Evolutionary conservation across 1,140 invertebrate genomes (phyloP).

Genomic region (Zaprionus davidi): DNA sequence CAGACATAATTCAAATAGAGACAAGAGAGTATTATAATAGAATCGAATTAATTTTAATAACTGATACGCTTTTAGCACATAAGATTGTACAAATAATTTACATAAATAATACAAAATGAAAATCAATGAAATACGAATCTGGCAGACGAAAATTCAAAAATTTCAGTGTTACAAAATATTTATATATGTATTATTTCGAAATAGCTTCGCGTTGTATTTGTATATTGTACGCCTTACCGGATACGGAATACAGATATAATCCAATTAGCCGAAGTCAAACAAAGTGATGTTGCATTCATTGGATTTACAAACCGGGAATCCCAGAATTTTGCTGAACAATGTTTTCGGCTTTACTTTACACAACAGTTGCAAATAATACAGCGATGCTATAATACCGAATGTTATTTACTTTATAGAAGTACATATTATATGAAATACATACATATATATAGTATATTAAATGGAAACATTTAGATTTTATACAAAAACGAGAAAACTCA

Average conservation of each 20-base stretch:
- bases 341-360: conserved; percentile 47
- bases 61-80: conserved; percentile 81
- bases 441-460: conserved; percentile 52
- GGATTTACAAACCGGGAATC: conserved; percentile 27
- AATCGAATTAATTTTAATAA: conserved; percentile 78
- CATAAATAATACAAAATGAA: conserved; percentile 40
- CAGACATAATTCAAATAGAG: conserved; percentile 63
- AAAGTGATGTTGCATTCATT: conserved; percentile 39
- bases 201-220: conserved; percentile 19
- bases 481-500: conserved; percentile 57
- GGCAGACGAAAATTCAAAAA: conserved; percentile 18
- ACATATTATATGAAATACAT: conserved; percentile 57
- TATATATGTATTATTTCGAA: conserved; percentile 16
- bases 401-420: conserved; percentile 81
- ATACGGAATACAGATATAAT: conserved; percentile 15
- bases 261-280: conserved; percentile 32
- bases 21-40: conserved; percentile 70
- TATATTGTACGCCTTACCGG: conserved; percentile 38
- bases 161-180: conserved; percentile 15
- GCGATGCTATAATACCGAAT: conserved; percentile 63
- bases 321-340: conserved; percentile 44
- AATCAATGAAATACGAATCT: conserved; percentile 2
- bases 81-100: conserved; percentile 81
- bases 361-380: conserved; percentile 44
- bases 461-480: conserved; percentile 76